Evolutionary conservation across 2,797 vertebrate species (phyloP).

Genomic region (Notamacropus eugenii): DNA sequence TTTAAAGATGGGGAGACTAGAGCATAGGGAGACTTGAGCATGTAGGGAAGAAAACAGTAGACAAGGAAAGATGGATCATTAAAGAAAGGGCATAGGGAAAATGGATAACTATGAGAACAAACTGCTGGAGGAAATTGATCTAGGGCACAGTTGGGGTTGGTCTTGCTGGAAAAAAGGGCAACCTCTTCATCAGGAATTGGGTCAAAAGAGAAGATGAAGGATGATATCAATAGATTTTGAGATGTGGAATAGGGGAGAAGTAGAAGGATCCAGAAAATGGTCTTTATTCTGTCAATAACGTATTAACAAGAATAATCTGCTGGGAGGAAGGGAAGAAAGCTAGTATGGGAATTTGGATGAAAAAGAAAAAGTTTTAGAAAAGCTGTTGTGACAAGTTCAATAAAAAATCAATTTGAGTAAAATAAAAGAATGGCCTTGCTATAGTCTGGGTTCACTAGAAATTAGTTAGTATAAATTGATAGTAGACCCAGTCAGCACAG

Average conservation of each 20-base stretch:
- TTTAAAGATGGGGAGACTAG: neutral
- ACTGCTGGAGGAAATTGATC: neutral
- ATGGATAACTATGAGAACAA: neutral
- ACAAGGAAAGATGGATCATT: neutral
- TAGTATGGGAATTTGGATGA: neutral
- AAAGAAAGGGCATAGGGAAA: neutral
- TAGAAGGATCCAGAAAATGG: neutral
- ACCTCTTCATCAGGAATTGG: neutral
- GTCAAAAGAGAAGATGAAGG: neutral
- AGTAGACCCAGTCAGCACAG: neutral
- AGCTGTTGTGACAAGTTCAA: neutral
- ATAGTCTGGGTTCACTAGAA: neutral
- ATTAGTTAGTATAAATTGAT: neutral
- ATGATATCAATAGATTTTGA: neutral
- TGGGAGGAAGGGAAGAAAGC: neutral
- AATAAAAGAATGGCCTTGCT: neutral
- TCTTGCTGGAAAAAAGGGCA: neutral
- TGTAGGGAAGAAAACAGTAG: neutral
- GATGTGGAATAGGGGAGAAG: neutral
- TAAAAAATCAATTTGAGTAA: neutral
- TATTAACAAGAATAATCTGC: neutral
- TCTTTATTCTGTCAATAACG: neutral
- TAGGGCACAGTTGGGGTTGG: neutral
- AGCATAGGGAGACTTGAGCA: neutral
- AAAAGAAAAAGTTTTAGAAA: neutral